Evolutionary conservation across 2,113 vertebrate species (phyloP), one percentile per base, ranked within the genome.

Genomic region (Caranx ignobilis): DNA sequence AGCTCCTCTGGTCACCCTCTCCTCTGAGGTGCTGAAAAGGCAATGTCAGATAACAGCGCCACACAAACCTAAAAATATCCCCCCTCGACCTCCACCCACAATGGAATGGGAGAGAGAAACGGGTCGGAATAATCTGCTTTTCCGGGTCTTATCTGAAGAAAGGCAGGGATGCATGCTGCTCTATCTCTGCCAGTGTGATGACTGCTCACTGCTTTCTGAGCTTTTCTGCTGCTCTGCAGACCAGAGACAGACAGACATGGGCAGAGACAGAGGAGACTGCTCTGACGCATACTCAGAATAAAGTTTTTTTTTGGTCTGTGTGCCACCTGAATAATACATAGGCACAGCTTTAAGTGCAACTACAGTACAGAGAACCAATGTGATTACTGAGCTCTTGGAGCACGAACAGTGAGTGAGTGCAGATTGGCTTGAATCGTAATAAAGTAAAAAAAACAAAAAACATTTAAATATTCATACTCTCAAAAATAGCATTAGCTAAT

Each of bases 121-220:
- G 61, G 84, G 88, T 82, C 54, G 63, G 80, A 91, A 92, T 94
- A 94, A 94, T 95, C 94, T 91, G 93, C 94, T 93, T 94, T 95
- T 95, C 95, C 92, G 93, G 93, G 93, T 95, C 94, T 95, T 95
- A 95, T 95, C 94, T 91, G 91, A 93, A 94, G 93, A 93, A 94
- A 95, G 95, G 90, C 94, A 94, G 94, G 86, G 91, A 87, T 88
- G 91, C 87, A 92, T 94, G 94, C 84, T 84, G 92, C 86, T 92
- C 88, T 94, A 93, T 95, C 94, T 92, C 78, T 82, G 78, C 85
- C 75, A 71, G 88, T 63, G 90, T 77, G 92, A 92, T 89, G 89
- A 54, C 68, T 84, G 85, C 89, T 41, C 85, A 82, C 75, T 83
- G 81, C 87, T 90, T 89, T 91, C 84, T 45, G 82, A 91, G 84